Base-by-base conservation (phyloP, 2,888 invertebrate genomes). In the Luperina testacea region DNA sequence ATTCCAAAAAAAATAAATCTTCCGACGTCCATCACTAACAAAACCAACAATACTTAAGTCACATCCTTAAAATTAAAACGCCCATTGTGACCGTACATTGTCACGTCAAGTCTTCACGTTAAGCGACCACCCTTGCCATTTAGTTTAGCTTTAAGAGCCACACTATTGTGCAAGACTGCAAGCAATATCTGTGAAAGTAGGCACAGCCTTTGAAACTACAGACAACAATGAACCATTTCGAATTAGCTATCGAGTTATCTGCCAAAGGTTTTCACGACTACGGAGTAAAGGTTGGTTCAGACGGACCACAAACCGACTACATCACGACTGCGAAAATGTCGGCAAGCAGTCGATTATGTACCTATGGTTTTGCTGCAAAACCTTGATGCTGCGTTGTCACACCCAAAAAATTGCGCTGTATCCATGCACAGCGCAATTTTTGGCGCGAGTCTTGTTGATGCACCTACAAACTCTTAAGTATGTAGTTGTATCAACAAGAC, bases 191-290 rank as follows among this genome's bases (percentile, higher is more conserved):
- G 92, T 92, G 94, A 95, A 96, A 95, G 95, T 95, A 32, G 32
- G 32, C 1, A 94, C 94, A 92, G 92, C 94, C 95, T 95, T 96
- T 96, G 95, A 95, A 93, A 90, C 90, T 92, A 91, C 90, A 95
- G 95, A 96, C 96, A 96, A 96, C 96, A 96, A 96, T 96, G 93
- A 94, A 93, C 95, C 93, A 94, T 96, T 96, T 94, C 92, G 94
- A 96, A 96, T 96, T 96, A 96, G 95, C 95, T 92, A 94, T 95
- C 95, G 95, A 95, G 95, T 95, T 96, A 96, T 95, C 95, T 94
- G 92, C 92, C 92, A 94, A 94, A 93, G 93, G 93, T 94, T 94
- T 95, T 93, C 94, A 93, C 92, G 94, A 89, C 82, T 71, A 59
- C 53, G 38, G 24, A 24, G 13, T 84, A 27, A 79, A 48, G 84